These are phyloP conservation scores for Eurystomus gularis DNA, from an alignment of 2,113 vertebrate species.

Conservation along the genomic window DNA sequence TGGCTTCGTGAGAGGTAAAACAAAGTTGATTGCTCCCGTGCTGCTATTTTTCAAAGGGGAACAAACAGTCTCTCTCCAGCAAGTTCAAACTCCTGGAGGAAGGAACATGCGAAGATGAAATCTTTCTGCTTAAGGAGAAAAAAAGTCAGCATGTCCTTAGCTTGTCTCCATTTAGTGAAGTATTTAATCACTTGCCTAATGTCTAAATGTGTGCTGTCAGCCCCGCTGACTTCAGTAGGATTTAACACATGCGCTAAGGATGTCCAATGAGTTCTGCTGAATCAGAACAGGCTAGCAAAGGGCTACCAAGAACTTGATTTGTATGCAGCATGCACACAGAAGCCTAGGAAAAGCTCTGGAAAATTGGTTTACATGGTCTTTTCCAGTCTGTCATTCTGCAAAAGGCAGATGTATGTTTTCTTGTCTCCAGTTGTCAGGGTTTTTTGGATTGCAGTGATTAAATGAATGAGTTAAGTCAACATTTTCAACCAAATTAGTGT, in stretches of 20 bases:
- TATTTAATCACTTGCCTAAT: background rate
- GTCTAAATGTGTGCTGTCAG: background rate
- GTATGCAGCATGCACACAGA: background rate
- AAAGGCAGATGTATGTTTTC: background rate
- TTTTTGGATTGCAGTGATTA: background rate
- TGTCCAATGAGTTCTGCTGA: background rate
- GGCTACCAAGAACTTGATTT: background rate
- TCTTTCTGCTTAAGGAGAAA: background rate
- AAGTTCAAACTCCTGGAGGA: background rate
- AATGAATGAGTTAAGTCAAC: conserved; percentile 16
- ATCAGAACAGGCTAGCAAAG: background rate
- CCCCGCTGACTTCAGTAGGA: background rate
- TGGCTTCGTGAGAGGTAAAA: background rate
- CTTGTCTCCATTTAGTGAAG: rapidly evolving
- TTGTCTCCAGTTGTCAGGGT: background rate
- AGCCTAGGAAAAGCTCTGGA: background rate
- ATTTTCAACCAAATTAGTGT: background rate
- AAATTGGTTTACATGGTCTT: background rate
- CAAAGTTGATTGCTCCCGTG: background rate
- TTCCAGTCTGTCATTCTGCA: background rate
- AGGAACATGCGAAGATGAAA: background rate
- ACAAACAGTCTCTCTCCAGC: background rate
- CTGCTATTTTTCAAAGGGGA: background rate
- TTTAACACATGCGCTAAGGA: background rate
- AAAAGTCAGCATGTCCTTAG: background rate